These are phyloP conservation scores for Smithornis capensis DNA, from an alignment of 2,113 vertebrate genomes.

Conservation along the genomic window DNA sequence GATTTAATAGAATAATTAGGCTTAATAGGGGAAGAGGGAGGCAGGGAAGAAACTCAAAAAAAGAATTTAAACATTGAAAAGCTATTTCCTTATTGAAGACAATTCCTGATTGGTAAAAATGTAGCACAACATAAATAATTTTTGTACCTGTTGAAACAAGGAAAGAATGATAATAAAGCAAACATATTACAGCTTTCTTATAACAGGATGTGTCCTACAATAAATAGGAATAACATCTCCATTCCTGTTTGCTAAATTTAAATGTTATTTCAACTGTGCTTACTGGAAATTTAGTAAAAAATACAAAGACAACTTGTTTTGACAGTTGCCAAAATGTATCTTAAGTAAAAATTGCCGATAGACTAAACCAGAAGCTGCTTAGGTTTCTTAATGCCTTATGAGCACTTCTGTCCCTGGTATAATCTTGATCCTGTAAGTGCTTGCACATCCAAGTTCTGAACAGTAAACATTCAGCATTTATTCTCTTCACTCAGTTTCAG, in stretches of 20 bases:
- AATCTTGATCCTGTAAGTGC: neutral
- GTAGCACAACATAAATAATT: neutral
- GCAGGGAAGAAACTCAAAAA: neutral
- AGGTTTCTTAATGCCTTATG: neutral
- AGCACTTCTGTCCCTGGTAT: no score
- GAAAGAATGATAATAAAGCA: neutral
- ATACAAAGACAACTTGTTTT: neutral
- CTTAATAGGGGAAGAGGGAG: neutral
- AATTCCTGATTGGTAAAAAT: neutral
- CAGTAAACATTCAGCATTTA: fast-evolving
- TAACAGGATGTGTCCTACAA: neutral
- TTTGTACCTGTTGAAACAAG: neutral
- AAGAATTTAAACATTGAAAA: neutral
- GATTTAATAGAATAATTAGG: neutral
- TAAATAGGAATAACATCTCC: neutral
- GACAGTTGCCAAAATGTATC: neutral
- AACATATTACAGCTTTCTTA: neutral
- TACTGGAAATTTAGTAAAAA: neutral
- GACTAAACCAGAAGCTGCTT: neutral
- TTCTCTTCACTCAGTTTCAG: neutral
- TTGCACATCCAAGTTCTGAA: neutral
- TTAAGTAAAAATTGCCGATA: neutral
- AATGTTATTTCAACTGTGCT: neutral
- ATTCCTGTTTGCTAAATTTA: neutral
- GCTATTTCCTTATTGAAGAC: neutral